phyloP scores from a whole-genome alignment of 2,113 vertebrate genomes.

The Chlamydotis undulata region DNA sequence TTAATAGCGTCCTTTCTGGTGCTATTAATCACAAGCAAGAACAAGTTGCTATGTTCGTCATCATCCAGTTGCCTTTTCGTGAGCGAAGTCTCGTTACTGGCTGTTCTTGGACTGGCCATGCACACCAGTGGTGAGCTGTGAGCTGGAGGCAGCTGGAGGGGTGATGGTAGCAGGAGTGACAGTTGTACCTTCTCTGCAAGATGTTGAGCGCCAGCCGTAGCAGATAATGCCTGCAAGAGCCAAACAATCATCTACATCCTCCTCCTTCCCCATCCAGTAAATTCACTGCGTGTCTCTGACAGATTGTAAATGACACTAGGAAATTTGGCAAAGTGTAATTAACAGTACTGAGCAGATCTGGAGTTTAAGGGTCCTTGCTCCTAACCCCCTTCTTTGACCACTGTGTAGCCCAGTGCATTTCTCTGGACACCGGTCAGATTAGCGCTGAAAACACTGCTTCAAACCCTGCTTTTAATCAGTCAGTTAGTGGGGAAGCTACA shows the following conservation, averaged over 20 bases:
- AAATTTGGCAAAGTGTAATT: neutral
- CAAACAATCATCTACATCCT: neutral
- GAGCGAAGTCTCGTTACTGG: fast-evolving
- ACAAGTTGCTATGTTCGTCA: neutral
- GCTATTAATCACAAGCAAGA: neutral
- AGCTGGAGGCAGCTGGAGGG: neutral
- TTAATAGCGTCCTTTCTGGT: neutral
- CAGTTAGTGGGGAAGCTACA: neutral
- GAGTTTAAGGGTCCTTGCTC: neutral
- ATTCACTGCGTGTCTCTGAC: neutral
- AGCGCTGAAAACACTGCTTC: neutral
- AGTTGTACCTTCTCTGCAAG: fast-evolving
- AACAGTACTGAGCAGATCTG: neutral
- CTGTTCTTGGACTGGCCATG: neutral
- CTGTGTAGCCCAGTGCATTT: neutral
- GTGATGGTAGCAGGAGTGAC: neutral
- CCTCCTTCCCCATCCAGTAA: neutral
- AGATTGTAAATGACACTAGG: neutral
- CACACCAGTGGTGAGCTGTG: neutral
- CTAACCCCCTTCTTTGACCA: fast-evolving
- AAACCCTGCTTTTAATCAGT: neutral
- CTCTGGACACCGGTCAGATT: neutral
- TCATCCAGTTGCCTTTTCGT: neutral
- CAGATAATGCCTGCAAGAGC: neutral
- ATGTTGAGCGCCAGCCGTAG: neutral